These are phyloP conservation scores for Sternarchorhynchus goeldii DNA, from an alignment of 2,797 vertebrate species.

Conservation along the genomic window DNA sequence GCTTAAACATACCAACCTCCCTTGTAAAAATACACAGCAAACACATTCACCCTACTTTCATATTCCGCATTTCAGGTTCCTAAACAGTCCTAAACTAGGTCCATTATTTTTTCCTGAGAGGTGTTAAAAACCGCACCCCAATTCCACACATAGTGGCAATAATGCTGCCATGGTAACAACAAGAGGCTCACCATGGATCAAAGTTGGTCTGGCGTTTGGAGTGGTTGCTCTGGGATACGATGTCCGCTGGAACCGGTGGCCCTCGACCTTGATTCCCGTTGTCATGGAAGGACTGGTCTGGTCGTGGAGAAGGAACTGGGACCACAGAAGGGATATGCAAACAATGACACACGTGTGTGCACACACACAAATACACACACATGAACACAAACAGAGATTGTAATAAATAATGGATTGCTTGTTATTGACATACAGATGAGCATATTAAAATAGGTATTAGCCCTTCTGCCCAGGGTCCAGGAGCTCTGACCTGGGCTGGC, in stretches of 20 bases:
- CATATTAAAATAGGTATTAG: too few relatives aligned
- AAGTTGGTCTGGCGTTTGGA: constrained; percentile 93
- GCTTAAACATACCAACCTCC: too few relatives aligned
- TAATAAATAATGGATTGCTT: not conserved
- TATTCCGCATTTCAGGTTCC: not conserved
- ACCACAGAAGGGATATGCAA: constrained; percentile 6
- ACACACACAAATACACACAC: not conserved
- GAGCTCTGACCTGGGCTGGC: too few relatives aligned
- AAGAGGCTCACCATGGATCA: constrained; percentile 87
- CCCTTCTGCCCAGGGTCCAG: too few relatives aligned
- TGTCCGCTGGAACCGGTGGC: constrained; percentile 82
- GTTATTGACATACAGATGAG: too few relatives aligned
- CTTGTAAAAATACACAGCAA: not conserved
- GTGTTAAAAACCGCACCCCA: not conserved
- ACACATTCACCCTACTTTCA: not conserved
- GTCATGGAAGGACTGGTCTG: constrained; percentile 94
- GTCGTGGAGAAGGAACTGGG: constrained; percentile 92
- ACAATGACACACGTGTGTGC: not conserved
- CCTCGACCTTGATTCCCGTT: constrained; percentile 83
- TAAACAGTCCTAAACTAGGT: not conserved
- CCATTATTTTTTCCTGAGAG: not conserved
- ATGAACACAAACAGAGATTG: not conserved
- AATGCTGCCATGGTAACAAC: constrained; percentile 47
- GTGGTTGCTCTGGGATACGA: constrained; percentile 84
- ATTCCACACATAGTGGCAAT: not conserved